Base-by-base conservation (phyloP, 2,113 vertebrate species). In the Spea multiplicata region DNA sequence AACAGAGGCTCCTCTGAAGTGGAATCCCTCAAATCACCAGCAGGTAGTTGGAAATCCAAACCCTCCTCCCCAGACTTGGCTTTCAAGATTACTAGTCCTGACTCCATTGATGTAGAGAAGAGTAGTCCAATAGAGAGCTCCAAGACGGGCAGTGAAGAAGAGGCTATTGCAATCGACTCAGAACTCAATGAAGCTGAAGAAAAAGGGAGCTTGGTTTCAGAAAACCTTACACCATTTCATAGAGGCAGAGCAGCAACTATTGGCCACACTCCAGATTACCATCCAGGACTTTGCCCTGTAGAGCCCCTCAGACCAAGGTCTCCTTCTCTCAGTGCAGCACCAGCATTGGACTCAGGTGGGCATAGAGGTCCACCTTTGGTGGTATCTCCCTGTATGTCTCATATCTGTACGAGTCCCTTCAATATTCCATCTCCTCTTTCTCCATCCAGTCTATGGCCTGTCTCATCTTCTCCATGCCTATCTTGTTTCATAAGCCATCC, bases 291-390 rank as follows among this genome's bases (percentile, higher is more conserved):
- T 84, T 87, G 76, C 78, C 83, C 89, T 52, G 72, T 88, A 86
- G 91, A 91, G 17, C 82, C 85, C 80, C 74, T 85, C 83, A 87
- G 87, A 83, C 86, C 83, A 0, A 87, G 84, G 81, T 89, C 88
- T 85, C 86, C 84, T 76, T 74, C 87, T 1, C 65, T 86, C 82
- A 0, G 88, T 85, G 73, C 82, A 83, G 82, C 88, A 83, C 85
- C 69, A 6, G 87, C 87, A 84, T 86, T 86, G 82, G 88, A 91
- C 93, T 88, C 95, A 97, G 96, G 96, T 98, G 93, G 86, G 92
- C 89, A 91, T 83, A 83, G 84, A 86, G 87, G 86, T 71, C 69
- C 83, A 78, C 83, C 83, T 85, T 81, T 87, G 87, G 62, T 81
- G 71, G 83, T 75, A 83, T 81, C 78, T 61, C 82, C 86, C 82